A percentile compares a stretch with the other conserved stretches of the same genome.
Conservation (phyloP, 2,888 invertebrate genomes). For the Drosophila affinis region DNA sequence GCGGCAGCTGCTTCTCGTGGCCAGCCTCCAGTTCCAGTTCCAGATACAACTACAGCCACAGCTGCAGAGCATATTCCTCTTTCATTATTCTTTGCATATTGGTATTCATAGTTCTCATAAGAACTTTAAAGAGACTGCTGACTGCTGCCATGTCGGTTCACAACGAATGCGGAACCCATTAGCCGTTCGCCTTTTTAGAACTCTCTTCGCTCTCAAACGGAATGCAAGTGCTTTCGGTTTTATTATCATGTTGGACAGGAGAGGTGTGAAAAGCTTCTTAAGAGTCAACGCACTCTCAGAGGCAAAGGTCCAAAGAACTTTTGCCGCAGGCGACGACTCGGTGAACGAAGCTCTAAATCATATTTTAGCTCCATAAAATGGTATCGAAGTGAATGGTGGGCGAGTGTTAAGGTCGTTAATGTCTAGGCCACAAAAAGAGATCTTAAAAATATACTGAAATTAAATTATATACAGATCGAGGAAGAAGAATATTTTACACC, state of each 20-base stretch:
- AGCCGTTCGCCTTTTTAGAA: conserved; percentile 10
- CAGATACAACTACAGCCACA: not conserved
- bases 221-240: not conserved
- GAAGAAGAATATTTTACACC: not conserved
- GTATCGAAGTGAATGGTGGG: not conserved
- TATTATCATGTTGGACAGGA: not conserved
- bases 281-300: not conserved
- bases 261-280: conserved; percentile 29
- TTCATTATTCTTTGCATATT: conserved; percentile 20
- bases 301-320: not conserved
- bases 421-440: not conserved
- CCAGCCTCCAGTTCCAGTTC: not conserved
- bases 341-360: not conserved
- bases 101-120: conserved; percentile 12
- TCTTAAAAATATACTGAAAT: not conserved
- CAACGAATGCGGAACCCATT: conserved; percentile 9
- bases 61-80: not conserved
- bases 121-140: not conserved
- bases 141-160: not conserved
- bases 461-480: not conserved
- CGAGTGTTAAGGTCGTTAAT: not conserved
- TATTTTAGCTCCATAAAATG: conserved; percentile 10
- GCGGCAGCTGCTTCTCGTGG: not conserved
- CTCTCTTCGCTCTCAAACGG: not conserved
- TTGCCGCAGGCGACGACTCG: not conserved